A percentile compares a stretch with the other conserved stretches of the same genome.
Conservation (phyloP, 2,888 invertebrate genomes). For the Watsonalla binaria region DNA sequence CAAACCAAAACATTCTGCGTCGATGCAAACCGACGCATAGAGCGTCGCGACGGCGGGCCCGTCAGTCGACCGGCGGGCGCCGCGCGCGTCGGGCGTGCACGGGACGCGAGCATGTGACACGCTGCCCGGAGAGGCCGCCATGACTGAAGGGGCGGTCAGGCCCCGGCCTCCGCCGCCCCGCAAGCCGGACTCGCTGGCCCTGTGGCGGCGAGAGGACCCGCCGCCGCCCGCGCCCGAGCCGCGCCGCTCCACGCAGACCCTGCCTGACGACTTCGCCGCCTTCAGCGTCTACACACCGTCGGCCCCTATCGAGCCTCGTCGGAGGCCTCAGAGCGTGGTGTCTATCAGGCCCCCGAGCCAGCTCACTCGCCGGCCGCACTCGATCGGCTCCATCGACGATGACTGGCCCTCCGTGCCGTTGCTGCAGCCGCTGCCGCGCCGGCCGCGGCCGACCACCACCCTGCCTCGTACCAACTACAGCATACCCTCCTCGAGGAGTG, state of each 20-base stretch:
- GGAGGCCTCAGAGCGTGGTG: constrained; percentile 76
- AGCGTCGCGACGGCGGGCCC: constrained; percentile 33
- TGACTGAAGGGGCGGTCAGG: constrained; percentile 72
- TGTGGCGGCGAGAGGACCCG: constrained; percentile 69
- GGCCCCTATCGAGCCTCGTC: constrained; percentile 52
- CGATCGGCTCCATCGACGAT: constrained; percentile 76
- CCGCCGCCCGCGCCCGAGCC: constrained; percentile 70
- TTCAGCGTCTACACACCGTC: constrained; percentile 80
- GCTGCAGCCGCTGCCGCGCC: constrained; percentile 76
- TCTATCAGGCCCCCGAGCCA: constrained; percentile 58
- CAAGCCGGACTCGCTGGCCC: constrained; percentile 65
- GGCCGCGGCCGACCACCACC: constrained; percentile 65
- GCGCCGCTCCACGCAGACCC: constrained; percentile 24
- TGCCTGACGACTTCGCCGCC: constrained; percentile 58
- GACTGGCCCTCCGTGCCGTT: constrained; percentile 70
- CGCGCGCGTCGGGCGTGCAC: constrained; percentile 49
- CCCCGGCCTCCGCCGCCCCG: constrained; percentile 75
- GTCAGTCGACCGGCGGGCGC: constrained; percentile 54
- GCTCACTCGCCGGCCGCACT: constrained; percentile 77
- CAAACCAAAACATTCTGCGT: constrained; percentile 41
- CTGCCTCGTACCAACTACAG: constrained; percentile 71
- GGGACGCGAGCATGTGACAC: constrained; percentile 46
- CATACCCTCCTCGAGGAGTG: constrained; percentile 80
- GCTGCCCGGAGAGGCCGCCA: constrained; percentile 50
- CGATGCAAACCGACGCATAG: constrained; percentile 31